Conservation (phyloP, 2,888 invertebrate genomes). For the Aquatica leii region DNA sequence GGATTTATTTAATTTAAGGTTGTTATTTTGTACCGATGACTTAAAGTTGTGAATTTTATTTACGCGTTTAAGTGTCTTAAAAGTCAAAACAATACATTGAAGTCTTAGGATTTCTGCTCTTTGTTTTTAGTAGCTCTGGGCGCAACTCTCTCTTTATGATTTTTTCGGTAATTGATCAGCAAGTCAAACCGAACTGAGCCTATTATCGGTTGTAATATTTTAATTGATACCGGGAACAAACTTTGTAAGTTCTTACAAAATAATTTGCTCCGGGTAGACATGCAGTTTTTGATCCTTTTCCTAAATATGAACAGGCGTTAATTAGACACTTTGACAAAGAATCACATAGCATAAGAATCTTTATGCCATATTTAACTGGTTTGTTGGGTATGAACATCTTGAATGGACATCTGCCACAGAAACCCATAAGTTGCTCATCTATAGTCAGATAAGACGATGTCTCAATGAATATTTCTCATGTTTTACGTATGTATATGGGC, state of each 20-base stretch:
- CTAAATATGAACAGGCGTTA: neutral
- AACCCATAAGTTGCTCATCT: no score
- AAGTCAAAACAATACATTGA: neutral
- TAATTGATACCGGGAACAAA: neutral
- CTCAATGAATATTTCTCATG: neutral
- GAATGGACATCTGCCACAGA: no score
- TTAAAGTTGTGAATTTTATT: no score
- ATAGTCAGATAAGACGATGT: no score
- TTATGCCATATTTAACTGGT: no score
- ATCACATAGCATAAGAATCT: no score
- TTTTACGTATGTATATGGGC: neutral
- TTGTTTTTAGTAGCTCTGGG: neutral
- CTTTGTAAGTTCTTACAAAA: neutral
- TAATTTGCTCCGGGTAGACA: no score
- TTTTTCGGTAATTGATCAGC: neutral
- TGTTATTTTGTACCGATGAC: no score
- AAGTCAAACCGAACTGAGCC: neutral
- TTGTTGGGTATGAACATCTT: no score
- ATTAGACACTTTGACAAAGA: neutral
- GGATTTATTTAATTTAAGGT: no score
- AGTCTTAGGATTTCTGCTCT: neutral
- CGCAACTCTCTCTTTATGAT: neutral
- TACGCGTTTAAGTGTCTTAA: no score
- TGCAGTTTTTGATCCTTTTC: neutral
- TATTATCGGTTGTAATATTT: neutral